phyloP scores from a whole-genome alignment of 2,113 vertebrate genomes.

The Regulus satrapa region DNA sequence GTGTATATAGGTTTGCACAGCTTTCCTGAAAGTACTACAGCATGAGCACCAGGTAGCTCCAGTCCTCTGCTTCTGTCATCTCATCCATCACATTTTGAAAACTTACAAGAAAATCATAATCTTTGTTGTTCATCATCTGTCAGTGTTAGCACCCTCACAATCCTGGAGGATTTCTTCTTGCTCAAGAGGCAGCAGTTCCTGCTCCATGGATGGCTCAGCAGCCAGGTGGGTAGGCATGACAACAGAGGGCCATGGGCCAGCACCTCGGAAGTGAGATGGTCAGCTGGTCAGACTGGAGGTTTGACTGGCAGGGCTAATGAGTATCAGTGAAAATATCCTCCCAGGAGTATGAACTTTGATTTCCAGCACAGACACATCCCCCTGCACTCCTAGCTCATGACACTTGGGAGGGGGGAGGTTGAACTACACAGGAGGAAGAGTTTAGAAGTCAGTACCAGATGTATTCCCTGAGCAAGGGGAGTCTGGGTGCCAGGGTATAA shows the following conservation, averaged over 20 bases:
- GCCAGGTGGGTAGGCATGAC: too few species aligned
- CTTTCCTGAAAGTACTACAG: too few species aligned
- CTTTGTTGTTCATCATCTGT: neutral
- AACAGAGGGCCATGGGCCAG: neutral
- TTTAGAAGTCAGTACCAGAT: neutral
- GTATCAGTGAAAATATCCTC: neutral
- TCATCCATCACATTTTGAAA: neutral
- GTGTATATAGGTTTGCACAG: fast-evolving
- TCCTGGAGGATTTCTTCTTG: neutral
- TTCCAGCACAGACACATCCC: neutral
- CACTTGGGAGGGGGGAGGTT: neutral
- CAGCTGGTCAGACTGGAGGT: neutral
- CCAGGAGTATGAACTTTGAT: neutral
- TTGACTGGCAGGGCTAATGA: neutral
- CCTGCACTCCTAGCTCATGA: neutral
- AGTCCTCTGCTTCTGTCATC: neutral
- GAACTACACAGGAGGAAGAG: neutral
- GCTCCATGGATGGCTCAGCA: neutral
- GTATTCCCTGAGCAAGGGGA: neutral
- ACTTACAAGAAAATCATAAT: neutral
- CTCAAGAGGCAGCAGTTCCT: neutral
- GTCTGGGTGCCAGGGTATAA: neutral
- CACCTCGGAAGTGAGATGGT: neutral
- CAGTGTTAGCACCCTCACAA: neutral
- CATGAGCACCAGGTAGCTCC: neutral